phyloP scores from a whole-genome alignment of 2,797 vertebrate species.

The Phoeniculus purpureus region DNA sequence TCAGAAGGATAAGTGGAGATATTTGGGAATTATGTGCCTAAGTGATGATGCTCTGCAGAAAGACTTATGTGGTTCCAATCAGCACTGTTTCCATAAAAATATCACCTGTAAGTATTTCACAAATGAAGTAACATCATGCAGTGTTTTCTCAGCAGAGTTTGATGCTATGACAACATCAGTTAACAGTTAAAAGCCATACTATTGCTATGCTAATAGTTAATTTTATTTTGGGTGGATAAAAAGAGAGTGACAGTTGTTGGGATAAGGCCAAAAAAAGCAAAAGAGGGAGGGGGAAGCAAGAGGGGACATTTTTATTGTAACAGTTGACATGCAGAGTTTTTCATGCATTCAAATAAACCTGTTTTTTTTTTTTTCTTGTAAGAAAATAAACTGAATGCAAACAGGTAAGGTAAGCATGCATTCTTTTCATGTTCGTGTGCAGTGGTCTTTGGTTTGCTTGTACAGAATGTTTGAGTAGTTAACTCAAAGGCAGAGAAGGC shows the following conservation, averaged over 20 bases:
- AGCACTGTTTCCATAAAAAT: background rate
- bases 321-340: background rate
- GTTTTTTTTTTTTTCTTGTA: too few species aligned
- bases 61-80: background rate
- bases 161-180: background rate
- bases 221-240: background rate
- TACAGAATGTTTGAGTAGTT: constrained; percentile 31
- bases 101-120: background rate
- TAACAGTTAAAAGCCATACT: background rate
- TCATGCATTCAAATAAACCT: background rate
- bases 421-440: accelerated
- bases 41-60: background rate
- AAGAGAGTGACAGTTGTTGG: background rate
- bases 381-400: background rate
- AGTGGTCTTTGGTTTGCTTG: background rate
- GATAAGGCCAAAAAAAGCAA: accelerated
- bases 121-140: background rate
- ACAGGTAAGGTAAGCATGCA: background rate
- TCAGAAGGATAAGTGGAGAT: background rate
- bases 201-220: background rate
- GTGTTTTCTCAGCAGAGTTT: background rate
- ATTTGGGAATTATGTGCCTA: accelerated
- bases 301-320: background rate
- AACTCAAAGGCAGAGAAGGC: constrained; percentile 4
- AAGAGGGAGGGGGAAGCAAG: accelerated